Conservation (phyloP, 2,113 vertebrate genomes). For the Gadus macrocephalus region DNA sequence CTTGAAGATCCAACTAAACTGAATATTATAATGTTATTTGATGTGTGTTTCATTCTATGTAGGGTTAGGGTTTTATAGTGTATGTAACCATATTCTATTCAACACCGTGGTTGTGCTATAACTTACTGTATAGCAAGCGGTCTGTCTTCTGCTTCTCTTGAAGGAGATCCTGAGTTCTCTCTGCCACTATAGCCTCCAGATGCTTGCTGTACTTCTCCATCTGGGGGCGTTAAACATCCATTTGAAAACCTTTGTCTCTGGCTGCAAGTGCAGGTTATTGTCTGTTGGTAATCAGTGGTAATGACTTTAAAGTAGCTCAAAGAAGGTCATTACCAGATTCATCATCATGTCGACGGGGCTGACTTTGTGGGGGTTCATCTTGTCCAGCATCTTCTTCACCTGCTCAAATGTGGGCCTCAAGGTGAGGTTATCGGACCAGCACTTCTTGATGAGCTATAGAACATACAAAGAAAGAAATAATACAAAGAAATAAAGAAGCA, state of each 20-base stretch:
- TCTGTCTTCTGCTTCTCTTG: constrained; percentile 79
- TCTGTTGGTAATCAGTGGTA: background rate
- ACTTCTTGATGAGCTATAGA: constrained; percentile 72
- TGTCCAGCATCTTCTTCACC: constrained; percentile 74
- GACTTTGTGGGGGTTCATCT: constrained; percentile 76
- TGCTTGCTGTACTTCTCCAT: constrained; percentile 82
- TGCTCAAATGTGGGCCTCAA: constrained; percentile 74
- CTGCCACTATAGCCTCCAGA: constrained; percentile 72
- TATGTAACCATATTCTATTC: background rate
- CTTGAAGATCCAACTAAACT: no score
- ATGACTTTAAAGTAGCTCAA: background rate
- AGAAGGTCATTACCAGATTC: constrained; percentile 66
- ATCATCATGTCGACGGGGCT: constrained; percentile 80
- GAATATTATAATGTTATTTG: no score
- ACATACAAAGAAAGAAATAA: no score
- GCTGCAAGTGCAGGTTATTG: background rate
- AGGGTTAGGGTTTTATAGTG: background rate
- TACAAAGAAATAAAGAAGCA: no score
- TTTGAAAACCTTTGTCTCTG: no score
- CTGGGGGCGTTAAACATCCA: constrained; percentile 39
- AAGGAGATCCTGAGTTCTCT: constrained; percentile 73
- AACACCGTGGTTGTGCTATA: background rate
- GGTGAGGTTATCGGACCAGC: constrained; percentile 66
- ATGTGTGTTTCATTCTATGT: background rate
- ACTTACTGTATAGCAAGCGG: constrained; percentile 71